Base-by-base conservation (phyloP, 2,888 invertebrate genomes). In the Leucophenga maculata region DNA sequence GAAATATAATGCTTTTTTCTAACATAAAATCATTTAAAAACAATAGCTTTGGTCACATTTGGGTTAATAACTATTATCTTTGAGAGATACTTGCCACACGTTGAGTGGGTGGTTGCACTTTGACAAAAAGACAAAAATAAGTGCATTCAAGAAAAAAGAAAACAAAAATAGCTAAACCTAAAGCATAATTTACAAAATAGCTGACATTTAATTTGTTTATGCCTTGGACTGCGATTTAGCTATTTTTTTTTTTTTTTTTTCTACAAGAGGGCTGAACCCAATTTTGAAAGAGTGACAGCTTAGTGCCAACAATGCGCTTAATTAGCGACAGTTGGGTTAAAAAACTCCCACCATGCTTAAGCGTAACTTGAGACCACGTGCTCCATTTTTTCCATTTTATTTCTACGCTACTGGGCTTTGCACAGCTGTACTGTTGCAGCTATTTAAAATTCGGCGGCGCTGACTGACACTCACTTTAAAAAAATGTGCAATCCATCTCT, bases 41-140 rank as follows among this genome's bases (percentile, higher is more conserved):
- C 68, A 46, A 31, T 46, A 44, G 31, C 62, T 52, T 8, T 46
- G 68, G 69, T 62, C 54, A 67, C 70, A 70, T 62, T 64, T 68
- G 68, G 39, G 11, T 16, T 14, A 20, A 26, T 26, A 26, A 26
- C 26, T 26, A n/a, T n/a, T n/a, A n/a, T n/a, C n/a, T n/a, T n/a
- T n/a, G n/a, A n/a, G 26, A 2, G 26, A 26, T 26, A 26, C 26
- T 26, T 57, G 57, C 20, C 22, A 11, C 65, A 20, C 69, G 6
- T 57, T 50, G 52, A 65, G 9, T 65, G 46, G 46, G 46, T 46
- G 46, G 46, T 8, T 46, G 46, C 46, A n/a, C 46, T 46, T 46
- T 46, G 46, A 46, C 46, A 46, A 46, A 46, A 46, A 46, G 6
- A 46, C 2, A 46, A 46, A 46, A 48, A 48, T 48, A 13, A 13